Conservation (phyloP, 2,888 invertebrate species). For the Lysandra bellargus region DNA sequence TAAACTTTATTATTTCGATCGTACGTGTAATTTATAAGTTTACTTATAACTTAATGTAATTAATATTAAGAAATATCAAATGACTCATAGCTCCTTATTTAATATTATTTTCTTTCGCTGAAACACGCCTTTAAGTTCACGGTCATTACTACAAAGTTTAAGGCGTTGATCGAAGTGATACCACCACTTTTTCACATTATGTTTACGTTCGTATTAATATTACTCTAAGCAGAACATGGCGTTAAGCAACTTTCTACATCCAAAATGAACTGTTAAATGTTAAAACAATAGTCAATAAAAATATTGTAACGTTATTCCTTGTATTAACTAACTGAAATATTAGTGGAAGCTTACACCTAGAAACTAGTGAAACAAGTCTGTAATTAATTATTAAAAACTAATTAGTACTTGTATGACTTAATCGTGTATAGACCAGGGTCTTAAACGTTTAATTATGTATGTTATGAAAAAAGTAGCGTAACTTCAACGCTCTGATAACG, state of each 20-base stretch:
- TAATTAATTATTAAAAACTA: not conserved
- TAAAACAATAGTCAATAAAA: not conserved
- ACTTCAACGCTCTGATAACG: constrained; percentile 28
- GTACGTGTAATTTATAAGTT: too few species aligned
- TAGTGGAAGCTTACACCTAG: not conserved
- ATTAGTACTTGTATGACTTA: not conserved
- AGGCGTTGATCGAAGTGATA: not conserved
- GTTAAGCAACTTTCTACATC: not conserved
- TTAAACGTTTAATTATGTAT: constrained; percentile 13
- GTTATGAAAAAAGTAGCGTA: constrained; percentile 28
- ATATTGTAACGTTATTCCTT: not conserved
- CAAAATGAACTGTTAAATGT: not conserved
- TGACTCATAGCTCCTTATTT: too few species aligned
- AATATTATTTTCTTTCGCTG: not conserved
- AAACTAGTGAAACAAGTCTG: not conserved
- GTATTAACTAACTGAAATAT: not conserved
- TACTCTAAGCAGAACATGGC: too few species aligned
- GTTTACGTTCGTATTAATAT: too few species aligned
- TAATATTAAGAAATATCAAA: not conserved
- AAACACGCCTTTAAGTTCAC: not conserved
- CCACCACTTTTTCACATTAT: not conserved
- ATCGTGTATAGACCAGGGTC: constrained; percentile 7
- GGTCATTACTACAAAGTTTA: not conserved
- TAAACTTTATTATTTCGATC: too few species aligned
- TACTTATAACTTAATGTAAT: not conserved